phyloP scores from a whole-genome alignment of 2,888 invertebrate species.

The Gordius sp. region DNA sequence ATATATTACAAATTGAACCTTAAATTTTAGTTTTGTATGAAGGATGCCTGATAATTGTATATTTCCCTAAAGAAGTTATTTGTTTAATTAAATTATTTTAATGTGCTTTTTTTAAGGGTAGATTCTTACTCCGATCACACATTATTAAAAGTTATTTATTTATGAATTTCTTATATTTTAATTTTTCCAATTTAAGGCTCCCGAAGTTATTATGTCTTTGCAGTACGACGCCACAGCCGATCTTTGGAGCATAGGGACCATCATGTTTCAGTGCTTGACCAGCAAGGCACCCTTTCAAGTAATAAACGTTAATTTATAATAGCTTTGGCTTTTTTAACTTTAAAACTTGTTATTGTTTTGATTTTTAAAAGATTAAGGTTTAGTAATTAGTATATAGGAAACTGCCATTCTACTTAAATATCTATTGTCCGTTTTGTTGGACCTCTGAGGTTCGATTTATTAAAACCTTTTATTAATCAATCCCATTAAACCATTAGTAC shows the following conservation, averaged over 20 bases:
- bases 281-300: slow-evolving; percentile 73
- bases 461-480: too few relatives aligned
- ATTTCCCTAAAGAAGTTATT: too few relatives aligned
- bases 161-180: slow-evolving; percentile 13
- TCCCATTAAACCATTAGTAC: too few relatives aligned
- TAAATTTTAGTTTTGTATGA: slow-evolving; percentile 15
- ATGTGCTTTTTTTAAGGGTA: slow-evolving; percentile 1
- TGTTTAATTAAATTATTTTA: slow-evolving; percentile 21
- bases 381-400: too few relatives aligned
- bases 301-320: slow-evolving; percentile 14
- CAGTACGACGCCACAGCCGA: slow-evolving; percentile 97
- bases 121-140: slow-evolving; percentile 12
- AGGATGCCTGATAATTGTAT: slow-evolving; percentile 3
- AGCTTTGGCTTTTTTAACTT: too few relatives aligned
- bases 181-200: too few relatives aligned
- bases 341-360: too few relatives aligned
- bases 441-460: too few relatives aligned
- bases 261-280: slow-evolving; percentile 87
- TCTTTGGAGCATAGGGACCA: slow-evolving; percentile 92
- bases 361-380: too few relatives aligned
- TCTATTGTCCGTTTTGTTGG: too few relatives aligned
- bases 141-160: slow-evolving; percentile 2
- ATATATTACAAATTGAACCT: too few relatives aligned
- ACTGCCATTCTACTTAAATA: too few relatives aligned
- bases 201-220: slow-evolving; percentile 93